phyloP scores from a whole-genome alignment of 2,888 invertebrate species.

The Chalcosyrphus nemorum region DNA sequence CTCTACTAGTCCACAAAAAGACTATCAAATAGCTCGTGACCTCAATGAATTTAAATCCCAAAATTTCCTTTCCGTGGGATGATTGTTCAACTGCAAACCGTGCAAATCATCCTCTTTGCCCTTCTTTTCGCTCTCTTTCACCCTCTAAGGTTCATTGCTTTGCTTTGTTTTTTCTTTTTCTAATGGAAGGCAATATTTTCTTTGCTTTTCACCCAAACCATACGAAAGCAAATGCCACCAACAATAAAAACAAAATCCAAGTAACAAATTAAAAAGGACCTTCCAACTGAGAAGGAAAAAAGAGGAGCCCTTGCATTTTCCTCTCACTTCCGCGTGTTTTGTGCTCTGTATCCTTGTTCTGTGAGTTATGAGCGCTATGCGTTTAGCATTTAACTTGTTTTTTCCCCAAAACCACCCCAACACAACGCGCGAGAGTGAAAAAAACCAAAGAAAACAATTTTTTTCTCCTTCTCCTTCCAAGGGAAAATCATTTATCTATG shows the following conservation, averaged over 20 bases:
- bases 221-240: not conserved
- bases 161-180: not conserved
- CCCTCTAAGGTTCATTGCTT: not conserved
- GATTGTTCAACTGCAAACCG: too few species aligned
- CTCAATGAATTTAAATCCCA: too few species aligned
- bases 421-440: not conserved
- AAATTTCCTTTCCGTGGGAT: too few species aligned
- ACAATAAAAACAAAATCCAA: constrained; percentile 11
- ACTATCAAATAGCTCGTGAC: too few species aligned
- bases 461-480: not conserved
- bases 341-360: constrained; percentile 3
- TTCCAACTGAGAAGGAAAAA: not conserved
- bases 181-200: not conserved
- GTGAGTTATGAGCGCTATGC: constrained; percentile 47
- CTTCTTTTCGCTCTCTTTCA: not conserved
- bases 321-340: constrained; percentile 23
- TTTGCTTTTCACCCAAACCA: not conserved
- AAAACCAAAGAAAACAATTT: constrained; percentile 34
- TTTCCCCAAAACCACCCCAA: not conserved
- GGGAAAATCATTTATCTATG: constrained; percentile 53
- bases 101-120: not conserved
- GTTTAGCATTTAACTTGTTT: constrained; percentile 12
- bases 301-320: not conserved
- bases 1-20: too few species aligned
- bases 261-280: constrained; percentile 50